Evolutionary conservation across 2,888 invertebrate species (phyloP).

Genomic region (Campoplex capitator): DNA sequence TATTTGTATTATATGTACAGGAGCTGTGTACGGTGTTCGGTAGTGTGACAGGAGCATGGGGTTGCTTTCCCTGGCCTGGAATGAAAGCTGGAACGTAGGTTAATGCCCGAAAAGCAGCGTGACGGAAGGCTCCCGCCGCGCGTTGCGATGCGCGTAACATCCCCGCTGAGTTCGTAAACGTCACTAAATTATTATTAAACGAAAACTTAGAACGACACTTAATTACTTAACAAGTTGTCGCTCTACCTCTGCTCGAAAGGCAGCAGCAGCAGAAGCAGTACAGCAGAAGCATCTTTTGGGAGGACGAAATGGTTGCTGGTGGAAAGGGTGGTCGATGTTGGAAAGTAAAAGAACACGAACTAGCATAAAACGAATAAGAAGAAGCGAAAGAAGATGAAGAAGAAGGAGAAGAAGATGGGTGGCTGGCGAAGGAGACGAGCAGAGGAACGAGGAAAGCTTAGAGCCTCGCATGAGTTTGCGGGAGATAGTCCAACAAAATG

Average conservation of each 20-base stretch:
- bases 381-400: constrained; percentile 63
- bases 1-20: constrained; percentile 2
- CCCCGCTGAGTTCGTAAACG: constrained; percentile 74
- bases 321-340: constrained; percentile 49
- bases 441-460: constrained; percentile 55
- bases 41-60: constrained; percentile 25
- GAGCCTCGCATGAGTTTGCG: constrained; percentile 53
- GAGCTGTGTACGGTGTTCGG: constrained; percentile 22
- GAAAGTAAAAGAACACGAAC: constrained; percentile 57
- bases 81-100: constrained; percentile 53
- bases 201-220: constrained; percentile 80
- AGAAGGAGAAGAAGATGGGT: constrained; percentile 62
- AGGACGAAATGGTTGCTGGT: constrained; percentile 49
- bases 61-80: constrained; percentile 38
- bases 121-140: constrained; percentile 73
- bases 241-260: constrained; percentile 71
- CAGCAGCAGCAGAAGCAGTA: constrained; percentile 39
- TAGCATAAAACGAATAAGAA: constrained; percentile 59
- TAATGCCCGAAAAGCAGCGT: constrained; percentile 67
- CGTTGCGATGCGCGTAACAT: constrained; percentile 61
- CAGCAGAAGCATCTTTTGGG: constrained; percentile 69
- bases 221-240: constrained; percentile 82
- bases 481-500: constrained; percentile 56
- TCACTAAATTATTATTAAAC: constrained; percentile 81
- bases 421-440: constrained; percentile 6